Conservation (phyloP, 35 echinoderm and acorn worm genomes). For the Diadema setosum region DNA sequence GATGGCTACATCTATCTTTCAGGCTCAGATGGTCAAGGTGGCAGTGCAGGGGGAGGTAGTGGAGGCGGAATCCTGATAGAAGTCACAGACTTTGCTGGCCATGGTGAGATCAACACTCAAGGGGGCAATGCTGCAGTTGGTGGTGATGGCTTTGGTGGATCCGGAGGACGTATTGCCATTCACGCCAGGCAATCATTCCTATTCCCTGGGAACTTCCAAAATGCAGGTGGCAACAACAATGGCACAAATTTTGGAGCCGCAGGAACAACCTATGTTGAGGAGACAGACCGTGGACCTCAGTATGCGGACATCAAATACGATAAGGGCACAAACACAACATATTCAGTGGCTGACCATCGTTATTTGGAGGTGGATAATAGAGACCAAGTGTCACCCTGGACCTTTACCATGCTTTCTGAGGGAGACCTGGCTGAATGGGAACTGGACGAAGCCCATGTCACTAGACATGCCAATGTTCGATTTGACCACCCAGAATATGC, state of each 20-base stretch:
- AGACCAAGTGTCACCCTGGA: slow-evolving; percentile 68
- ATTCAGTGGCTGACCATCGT: slow-evolving; percentile 52
- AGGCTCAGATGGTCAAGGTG: slow-evolving; percentile 47
- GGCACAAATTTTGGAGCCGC: slow-evolving; percentile 65
- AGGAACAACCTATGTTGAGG: slow-evolving; percentile 78
- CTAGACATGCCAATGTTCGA: slow-evolving; percentile 76
- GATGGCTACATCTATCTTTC: slow-evolving; percentile 62
- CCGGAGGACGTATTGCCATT: slow-evolving; percentile 80
- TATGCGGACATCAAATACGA: slow-evolving; percentile 87
- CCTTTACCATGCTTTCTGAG: slow-evolving; percentile 85
- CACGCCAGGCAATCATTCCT: slow-evolving; percentile 65
- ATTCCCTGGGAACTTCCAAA: slow-evolving; percentile 56
- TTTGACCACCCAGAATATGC: slow-evolving; percentile 53
- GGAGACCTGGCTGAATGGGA: slow-evolving; percentile 67
- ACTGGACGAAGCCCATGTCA: slow-evolving; percentile 83
- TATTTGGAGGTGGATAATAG: slow-evolving; percentile 77
- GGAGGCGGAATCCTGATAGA: slow-evolving; percentile 79
- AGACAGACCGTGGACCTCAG: slow-evolving; percentile 80
- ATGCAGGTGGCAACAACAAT: slow-evolving; percentile 52
- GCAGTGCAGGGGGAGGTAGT: slow-evolving; percentile 80
- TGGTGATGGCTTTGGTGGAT: slow-evolving; percentile 75
- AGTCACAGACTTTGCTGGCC: slow-evolving; percentile 72
- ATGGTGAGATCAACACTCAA: slow-evolving; percentile 89
- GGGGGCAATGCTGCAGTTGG: slow-evolving; percentile 52
- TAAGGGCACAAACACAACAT: slow-evolving; percentile 56